Evolutionary conservation across 2,888 invertebrate species (phyloP), one percentile per base, ranked within the genome.

Genomic region (Harpalus rubripes): DNA sequence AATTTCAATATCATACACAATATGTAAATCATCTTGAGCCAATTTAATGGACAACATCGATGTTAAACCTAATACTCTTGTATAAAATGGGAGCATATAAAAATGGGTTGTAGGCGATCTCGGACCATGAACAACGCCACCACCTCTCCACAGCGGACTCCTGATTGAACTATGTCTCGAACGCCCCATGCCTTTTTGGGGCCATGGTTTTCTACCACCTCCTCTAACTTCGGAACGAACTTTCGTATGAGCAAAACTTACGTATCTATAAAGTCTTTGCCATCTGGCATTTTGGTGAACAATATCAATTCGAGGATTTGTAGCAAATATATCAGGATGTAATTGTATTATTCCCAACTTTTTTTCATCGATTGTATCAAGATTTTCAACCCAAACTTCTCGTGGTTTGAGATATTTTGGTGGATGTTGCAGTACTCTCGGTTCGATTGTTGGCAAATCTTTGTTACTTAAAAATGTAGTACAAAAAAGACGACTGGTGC

Each of bases 161-260:
- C 98, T 93, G 85, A 97, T 96, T 10, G 97, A 98, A 12, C 98
- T 98, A 89, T 98, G 98, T 63, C 99, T 94, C 0, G 99, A 96
- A 87, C 94, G 93, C 0, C 99, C 99, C 39, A 93, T 89, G 44
- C 98, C 98, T 92, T 99, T 99, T 90, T 99, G 99, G 0, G 97
- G 97, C 98, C 98, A 99, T 0, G 99, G 99, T 89, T 99, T 99
- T 32, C 94, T 93, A 0, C 98, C 98, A 81, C 98, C 97, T 56
- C 98, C 98, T 74, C 94, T 92, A 83, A 96, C 95, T 92, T 99
- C 99, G 0, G 96, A 95, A 84, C 97, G 93, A 0, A 95, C 94
- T 90, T 96, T 96, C 1, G 95, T 93, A 88, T 96, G 93, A 0
- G 95, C 95, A 92, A 95, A 97, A 88, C 95, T 95, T 91, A 99